These are phyloP conservation scores for Drosophila subpulchrella DNA, from an alignment of 1,140 invertebrate genomes.

Conservation along the genomic window DNA sequence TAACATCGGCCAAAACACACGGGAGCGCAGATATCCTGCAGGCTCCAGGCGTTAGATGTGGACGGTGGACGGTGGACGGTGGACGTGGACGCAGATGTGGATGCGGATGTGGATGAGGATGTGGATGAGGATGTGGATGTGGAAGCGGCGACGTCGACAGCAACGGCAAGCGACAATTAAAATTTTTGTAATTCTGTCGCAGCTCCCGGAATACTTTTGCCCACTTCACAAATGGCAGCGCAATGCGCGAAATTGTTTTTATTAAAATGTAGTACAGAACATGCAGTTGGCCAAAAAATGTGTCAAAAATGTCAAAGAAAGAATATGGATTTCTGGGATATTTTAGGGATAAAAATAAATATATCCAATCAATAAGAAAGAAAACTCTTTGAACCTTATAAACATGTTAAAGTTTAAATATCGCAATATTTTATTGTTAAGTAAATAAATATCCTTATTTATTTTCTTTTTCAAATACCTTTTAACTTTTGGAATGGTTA, in stretches of 20 bases:
- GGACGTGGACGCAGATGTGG: neutral
- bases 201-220: neutral
- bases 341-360: too few species aligned
- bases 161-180: conserved; percentile 47
- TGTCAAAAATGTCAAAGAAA: neutral
- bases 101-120: neutral
- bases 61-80: neutral
- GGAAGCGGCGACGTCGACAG: conserved; percentile 12
- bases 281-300: neutral
- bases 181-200: conserved; percentile 41
- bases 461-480: too few species aligned
- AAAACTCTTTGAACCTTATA: too few species aligned
- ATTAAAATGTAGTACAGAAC: conserved; percentile 7
- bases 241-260: conserved; percentile 45
- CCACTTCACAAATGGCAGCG: conserved; percentile 19
- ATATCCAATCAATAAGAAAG: too few species aligned
- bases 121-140: conserved; percentile 4
- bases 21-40: conserved; percentile 13
- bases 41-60: conserved; percentile 3
- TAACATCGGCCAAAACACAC: conserved; percentile 37
- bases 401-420: too few species aligned
- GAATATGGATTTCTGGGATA: neutral
- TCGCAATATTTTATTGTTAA: too few species aligned
- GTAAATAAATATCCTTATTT: too few species aligned
- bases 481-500: too few species aligned